A percentile compares a stretch with the other conserved stretches of the same genome.
Evolutionary conservation across 1,140 invertebrate genomes (phyloP).

Genomic region (Notospermus geniculatus): DNA sequence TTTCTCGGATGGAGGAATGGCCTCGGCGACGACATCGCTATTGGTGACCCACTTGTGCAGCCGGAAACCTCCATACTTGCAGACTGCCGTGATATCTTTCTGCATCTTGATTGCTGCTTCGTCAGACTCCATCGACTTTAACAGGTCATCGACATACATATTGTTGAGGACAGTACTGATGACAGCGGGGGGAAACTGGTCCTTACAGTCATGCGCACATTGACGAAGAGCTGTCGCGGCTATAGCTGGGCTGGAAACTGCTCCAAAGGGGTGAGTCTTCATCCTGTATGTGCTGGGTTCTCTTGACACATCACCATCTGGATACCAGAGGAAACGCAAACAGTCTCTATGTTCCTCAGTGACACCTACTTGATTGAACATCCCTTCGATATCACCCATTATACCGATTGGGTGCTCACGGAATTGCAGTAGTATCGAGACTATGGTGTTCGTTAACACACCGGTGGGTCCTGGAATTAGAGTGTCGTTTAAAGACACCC

Average conservation of each 20-base stretch:
- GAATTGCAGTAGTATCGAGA: constrained; percentile 31
- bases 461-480: constrained; percentile 40
- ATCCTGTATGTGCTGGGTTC: constrained; percentile 22
- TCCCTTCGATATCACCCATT: constrained; percentile 24
- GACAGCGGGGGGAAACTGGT: background rate
- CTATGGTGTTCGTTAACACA: constrained; percentile 44
- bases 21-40: constrained; percentile 9
- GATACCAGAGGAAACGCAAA: constrained; percentile 24
- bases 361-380: constrained; percentile 29
- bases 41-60: constrained; percentile 20
- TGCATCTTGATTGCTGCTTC: constrained; percentile 12
- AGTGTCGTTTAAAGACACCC: constrained; percentile 33
- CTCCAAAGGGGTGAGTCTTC: constrained; percentile 27
- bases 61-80: constrained; percentile 11
- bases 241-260: constrained; percentile 24
- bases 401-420: constrained; percentile 27
- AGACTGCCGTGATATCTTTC: constrained; percentile 1
- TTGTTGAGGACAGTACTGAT: constrained; percentile 12
- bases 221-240: constrained; percentile 21
- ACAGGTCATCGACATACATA: constrained; percentile 27
- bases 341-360: constrained; percentile 16
- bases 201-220: constrained; percentile 14
- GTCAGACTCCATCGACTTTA: constrained; percentile 12
- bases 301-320: constrained; percentile 16
- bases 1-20: constrained; percentile 7